These are phyloP conservation scores for Parasteatoda tepidariorum DNA, from an alignment of 1,140 invertebrate species.

Conservation along the genomic window DNA sequence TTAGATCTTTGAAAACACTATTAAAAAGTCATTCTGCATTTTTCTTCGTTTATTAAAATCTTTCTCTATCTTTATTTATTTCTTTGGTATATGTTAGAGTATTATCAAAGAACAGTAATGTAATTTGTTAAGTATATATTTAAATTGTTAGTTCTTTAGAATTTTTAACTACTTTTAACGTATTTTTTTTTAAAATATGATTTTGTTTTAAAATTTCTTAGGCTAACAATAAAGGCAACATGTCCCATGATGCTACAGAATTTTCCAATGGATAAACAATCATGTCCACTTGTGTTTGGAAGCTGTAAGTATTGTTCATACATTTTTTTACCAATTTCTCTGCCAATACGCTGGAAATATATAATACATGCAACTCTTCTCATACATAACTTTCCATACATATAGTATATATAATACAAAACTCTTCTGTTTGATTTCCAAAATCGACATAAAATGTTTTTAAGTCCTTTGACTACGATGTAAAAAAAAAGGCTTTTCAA, in stretches of 20 bases:
- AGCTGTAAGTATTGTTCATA: slow-evolving; percentile 68
- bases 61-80: not conserved
- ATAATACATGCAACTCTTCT: no score
- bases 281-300: slow-evolving; percentile 69
- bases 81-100: not conserved
- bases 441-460: no score
- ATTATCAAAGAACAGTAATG: no score
- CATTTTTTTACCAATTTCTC: not conserved
- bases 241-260: slow-evolving; percentile 73
- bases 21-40: no score
- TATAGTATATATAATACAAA: no score
- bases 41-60: not conserved
- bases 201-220: slow-evolving; percentile 63
- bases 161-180: not conserved
- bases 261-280: slow-evolving; percentile 70
- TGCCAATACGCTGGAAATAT: no score
- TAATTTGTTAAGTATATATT: not conserved
- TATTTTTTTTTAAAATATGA: not conserved
- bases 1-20: no score
- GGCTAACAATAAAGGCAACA: slow-evolving; percentile 70
- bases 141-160: not conserved
- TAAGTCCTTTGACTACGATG: no score
- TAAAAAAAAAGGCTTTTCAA: no score
- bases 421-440: no score
- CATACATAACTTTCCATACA: no score